Conservation (phyloP, 2,888 invertebrate genomes). For the Acanthosepion pharaonis region DNA sequence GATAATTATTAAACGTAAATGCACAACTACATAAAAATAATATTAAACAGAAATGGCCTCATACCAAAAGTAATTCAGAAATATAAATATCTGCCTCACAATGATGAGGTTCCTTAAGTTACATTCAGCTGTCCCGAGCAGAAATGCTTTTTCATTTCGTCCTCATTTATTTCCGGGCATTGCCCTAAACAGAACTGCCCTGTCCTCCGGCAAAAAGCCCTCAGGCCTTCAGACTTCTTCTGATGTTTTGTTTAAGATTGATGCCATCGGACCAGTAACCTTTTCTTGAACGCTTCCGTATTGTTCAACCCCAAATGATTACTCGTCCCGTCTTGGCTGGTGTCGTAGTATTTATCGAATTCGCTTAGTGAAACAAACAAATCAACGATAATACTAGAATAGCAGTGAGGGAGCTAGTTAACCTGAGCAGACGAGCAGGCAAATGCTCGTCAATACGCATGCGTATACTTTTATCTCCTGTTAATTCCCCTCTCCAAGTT, state of each 20-base stretch:
- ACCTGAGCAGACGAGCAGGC: not conserved
- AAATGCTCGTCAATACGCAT: not conserved
- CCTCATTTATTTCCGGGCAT: not conserved
- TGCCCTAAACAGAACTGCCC: not conserved
- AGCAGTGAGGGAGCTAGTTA: not conserved
- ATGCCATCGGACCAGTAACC: not conserved
- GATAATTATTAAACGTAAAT: too few relatives aligned
- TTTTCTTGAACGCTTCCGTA: not conserved
- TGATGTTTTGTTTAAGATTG: not conserved
- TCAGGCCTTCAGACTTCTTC: not conserved
- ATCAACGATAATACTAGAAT: not conserved
- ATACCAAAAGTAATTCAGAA: not conserved
- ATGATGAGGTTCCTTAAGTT: not conserved
- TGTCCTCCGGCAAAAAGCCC: not conserved
- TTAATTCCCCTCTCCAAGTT: too few relatives aligned
- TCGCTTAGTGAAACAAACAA: too few relatives aligned
- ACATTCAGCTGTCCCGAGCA: not conserved
- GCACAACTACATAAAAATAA: too few relatives aligned
- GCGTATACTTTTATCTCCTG: not conserved
- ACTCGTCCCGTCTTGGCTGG: not conserved
- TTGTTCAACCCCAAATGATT: not conserved
- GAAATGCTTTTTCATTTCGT: not conserved
- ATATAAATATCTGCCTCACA: not conserved
- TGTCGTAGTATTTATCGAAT: not conserved
- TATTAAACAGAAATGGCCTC: not conserved